Percentiles rank a stretch among this genome's conserved stretches.
These are phyloP conservation scores for Philaenus spumarius DNA, from an alignment of 1,140 invertebrate genomes.

Conservation along the genomic window DNA sequence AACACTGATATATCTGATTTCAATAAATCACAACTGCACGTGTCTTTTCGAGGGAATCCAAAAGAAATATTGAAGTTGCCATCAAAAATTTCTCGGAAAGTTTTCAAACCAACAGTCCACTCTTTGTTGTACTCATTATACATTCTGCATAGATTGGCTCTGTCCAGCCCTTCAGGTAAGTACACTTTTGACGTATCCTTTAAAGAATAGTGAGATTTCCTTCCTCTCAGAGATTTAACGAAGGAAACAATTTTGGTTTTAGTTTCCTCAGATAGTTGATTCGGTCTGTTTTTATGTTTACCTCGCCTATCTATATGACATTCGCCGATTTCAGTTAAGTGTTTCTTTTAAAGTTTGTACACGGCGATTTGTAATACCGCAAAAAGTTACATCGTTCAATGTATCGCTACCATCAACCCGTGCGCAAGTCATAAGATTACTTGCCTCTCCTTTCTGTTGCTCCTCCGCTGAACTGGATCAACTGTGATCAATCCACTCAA, in stretches of 20 bases:
- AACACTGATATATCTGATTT: background rate
- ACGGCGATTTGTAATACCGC: no score
- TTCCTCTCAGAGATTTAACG: no score
- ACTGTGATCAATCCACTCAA: constrained; percentile 1
- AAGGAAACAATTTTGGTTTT: no score
- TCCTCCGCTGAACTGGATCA: background rate
- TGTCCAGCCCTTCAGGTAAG: constrained; percentile 2
- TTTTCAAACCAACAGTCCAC: constrained; percentile 3
- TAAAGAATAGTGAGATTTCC: no score
- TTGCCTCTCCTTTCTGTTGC: constrained; percentile 4
- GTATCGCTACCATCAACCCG: no score
- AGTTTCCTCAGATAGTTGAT: no score
- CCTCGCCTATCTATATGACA: no score
- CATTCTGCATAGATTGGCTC: background rate
- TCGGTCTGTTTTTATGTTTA: no score
- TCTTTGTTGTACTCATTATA: background rate
- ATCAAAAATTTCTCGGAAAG: constrained; percentile 17
- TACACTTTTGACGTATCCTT: no score
- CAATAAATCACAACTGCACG: background rate
- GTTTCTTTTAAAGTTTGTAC: no score
- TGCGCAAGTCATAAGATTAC: background rate
- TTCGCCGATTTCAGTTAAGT: no score
- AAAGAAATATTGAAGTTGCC: constrained; percentile 19
- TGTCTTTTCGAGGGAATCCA: constrained; percentile 16
- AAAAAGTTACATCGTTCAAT: no score